Conservation (phyloP, 2,888 invertebrate genomes). For the Temnothorax rugatulus region DNA sequence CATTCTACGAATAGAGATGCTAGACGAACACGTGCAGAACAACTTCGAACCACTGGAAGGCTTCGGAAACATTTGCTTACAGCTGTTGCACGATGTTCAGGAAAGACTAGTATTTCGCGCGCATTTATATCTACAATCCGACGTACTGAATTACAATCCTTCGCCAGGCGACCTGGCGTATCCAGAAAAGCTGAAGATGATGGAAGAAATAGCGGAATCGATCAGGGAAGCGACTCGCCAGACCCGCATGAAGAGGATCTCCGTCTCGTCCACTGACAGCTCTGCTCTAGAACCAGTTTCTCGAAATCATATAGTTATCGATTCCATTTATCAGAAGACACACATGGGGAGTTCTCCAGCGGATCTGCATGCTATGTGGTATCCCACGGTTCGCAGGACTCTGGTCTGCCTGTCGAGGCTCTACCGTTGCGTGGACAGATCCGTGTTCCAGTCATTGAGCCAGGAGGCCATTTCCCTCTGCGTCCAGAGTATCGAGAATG, state of each 20-base stretch:
- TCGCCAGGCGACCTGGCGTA: constrained; percentile 98
- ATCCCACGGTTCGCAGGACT: constrained; percentile 98
- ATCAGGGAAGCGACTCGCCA: constrained; percentile 83
- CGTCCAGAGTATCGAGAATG: constrained; percentile 95
- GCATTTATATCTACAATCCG: constrained; percentile 96
- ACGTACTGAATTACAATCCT: constrained; percentile 95
- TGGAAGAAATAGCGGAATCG: constrained; percentile 91
- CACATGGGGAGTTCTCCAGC: constrained; percentile 92
- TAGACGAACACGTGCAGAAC: constrained; percentile 95
- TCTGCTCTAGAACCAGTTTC: constrained; percentile 77
- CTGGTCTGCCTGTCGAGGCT: constrained; percentile 97
- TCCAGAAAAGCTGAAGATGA: constrained; percentile 98
- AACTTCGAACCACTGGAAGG: constrained; percentile 92
- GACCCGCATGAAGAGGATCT: constrained; percentile 82
- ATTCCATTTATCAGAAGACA: constrained; percentile 80
- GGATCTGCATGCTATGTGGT: constrained; percentile 99
- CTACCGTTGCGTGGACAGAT: constrained; percentile 96
- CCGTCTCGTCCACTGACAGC: constrained; percentile 80
- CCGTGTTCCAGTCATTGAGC: constrained; percentile 98
- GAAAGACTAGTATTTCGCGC: constrained; percentile 98
- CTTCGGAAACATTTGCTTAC: constrained; percentile 92
- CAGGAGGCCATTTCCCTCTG: constrained; percentile 98
- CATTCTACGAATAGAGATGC: constrained; percentile 95
- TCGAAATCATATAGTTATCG: constrained; percentile 80
- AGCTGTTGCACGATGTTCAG: constrained; percentile 97